Conservation (phyloP, 2,888 invertebrate species). For the Elmis aenea region DNA sequence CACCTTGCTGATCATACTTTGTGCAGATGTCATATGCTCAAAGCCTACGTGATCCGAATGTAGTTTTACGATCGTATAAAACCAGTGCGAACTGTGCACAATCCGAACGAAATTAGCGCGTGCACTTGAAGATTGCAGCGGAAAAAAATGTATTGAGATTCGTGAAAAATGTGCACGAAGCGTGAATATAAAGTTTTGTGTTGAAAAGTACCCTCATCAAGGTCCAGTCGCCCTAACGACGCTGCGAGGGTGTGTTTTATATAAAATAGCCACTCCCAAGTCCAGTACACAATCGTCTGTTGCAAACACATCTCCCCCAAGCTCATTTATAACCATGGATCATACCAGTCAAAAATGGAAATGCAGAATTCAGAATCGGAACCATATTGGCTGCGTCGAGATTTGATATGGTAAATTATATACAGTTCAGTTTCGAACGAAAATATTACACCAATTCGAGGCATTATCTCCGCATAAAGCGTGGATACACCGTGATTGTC, state of each 20-base stretch:
- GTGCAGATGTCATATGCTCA: conserved; percentile 22
- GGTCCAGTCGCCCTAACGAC: conserved; percentile 12
- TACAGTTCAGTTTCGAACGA: conserved; percentile 27
- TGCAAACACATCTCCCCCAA: conserved; percentile 36
- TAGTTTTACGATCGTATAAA: no score
- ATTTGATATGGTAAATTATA: conserved; percentile 41
- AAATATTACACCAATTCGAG: conserved; percentile 23
- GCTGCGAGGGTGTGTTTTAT: conserved; percentile 40
- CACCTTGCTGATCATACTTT: conserved; percentile 18
- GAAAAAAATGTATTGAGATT: no score
- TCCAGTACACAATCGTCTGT: conserved; percentile 32
- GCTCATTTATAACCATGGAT: conserved; percentile 44
- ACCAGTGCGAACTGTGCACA: no score
- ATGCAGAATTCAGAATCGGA: conserved; percentile 33
- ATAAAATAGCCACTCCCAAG: conserved; percentile 39
- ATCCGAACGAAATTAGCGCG: no score
- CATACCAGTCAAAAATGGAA: conserved; percentile 46
- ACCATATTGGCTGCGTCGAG: conserved; percentile 39
- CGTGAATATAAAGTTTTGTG: conserved; percentile 6
- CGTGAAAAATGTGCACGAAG: no score
- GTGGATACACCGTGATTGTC: no score
- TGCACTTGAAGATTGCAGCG: no score
- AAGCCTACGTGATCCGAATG: conserved; percentile 3
- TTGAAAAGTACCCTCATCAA: conserved; percentile 3
- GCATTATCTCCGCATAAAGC: no score